Evolutionary conservation across 2,888 invertebrate genomes (phyloP).

Genomic region (Mantis religiosa): DNA sequence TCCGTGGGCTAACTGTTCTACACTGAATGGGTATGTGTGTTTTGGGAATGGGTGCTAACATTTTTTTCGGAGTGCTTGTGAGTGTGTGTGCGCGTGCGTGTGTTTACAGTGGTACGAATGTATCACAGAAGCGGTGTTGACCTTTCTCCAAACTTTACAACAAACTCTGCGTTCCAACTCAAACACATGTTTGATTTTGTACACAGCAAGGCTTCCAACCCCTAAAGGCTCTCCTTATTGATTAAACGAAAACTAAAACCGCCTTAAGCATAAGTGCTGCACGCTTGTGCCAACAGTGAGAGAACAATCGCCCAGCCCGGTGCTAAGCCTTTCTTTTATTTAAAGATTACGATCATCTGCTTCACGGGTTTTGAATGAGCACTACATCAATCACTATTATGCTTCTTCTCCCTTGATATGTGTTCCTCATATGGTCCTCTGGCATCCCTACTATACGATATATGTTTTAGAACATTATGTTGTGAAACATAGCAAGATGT

Average conservation of each 20-base stretch:
- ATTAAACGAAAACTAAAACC: neutral
- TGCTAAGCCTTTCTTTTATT: neutral
- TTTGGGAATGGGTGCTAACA: neutral
- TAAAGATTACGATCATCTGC: neutral
- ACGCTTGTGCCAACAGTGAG: neutral
- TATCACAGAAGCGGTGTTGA: slow-evolving; percentile 2
- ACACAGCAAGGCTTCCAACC: neutral
- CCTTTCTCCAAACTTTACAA: neutral
- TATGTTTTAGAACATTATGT: too few relatives aligned
- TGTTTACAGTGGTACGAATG: neutral
- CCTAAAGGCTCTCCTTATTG: neutral
- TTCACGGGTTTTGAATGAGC: too few relatives aligned
- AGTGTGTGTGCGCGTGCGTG: neutral
- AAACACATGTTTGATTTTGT: neutral
- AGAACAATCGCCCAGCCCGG: neutral
- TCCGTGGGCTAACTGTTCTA: neutral
- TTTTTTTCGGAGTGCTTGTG: neutral
- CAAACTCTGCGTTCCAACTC: neutral
- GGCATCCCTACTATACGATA: too few relatives aligned
- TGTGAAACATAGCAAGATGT: too few relatives aligned
- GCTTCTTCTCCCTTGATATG: too few relatives aligned
- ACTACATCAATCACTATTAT: too few relatives aligned
- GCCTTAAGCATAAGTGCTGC: neutral
- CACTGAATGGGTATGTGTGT: neutral
- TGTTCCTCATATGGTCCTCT: too few relatives aligned